A percentile compares a stretch with the other conserved stretches of the same genome.
Conservation (phyloP, 2,113 vertebrate species). For the Lepisosteus osseus region DNA sequence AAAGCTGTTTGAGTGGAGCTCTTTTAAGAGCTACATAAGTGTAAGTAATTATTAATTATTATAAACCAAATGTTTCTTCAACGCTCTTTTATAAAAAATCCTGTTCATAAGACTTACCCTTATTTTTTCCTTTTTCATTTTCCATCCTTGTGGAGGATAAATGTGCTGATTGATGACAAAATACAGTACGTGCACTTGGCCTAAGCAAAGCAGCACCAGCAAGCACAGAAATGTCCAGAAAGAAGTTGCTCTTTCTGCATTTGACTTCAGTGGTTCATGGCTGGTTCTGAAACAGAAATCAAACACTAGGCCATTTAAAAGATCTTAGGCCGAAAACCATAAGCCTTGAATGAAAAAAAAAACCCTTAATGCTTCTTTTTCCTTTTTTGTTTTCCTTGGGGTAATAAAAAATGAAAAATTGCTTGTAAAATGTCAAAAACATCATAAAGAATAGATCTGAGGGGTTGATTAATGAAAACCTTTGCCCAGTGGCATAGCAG, state of each 20-base stretch:
- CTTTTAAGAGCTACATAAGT: too few species aligned
- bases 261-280: conserved; percentile 23
- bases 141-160: too few species aligned
- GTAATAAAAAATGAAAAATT: conserved; percentile 58
- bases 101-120: too few species aligned
- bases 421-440: conserved; percentile 58
- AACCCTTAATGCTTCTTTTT: conserved; percentile 34
- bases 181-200: too few species aligned
- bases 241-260: not conserved
- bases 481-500: conserved; percentile 50
- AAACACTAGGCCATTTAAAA: conserved; percentile 40
- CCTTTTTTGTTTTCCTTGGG: conserved; percentile 43
- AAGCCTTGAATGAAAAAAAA: conserved; percentile 36
- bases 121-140: too few species aligned
- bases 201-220: too few species aligned
- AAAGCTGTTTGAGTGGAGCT: too few species aligned
- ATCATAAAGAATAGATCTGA: conserved; percentile 55
- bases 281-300: conserved; percentile 42
- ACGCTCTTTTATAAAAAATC: too few species aligned
- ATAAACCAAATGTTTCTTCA: too few species aligned
- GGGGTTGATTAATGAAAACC: conserved; percentile 60
- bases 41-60: too few species aligned
- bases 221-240: too few species aligned
- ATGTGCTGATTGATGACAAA: too few species aligned
- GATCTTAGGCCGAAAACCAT: conserved; percentile 33